Evolutionary conservation across 92 coral and sea anemone species (phyloP).

Genomic region (Virgularia gustaviana): DNA sequence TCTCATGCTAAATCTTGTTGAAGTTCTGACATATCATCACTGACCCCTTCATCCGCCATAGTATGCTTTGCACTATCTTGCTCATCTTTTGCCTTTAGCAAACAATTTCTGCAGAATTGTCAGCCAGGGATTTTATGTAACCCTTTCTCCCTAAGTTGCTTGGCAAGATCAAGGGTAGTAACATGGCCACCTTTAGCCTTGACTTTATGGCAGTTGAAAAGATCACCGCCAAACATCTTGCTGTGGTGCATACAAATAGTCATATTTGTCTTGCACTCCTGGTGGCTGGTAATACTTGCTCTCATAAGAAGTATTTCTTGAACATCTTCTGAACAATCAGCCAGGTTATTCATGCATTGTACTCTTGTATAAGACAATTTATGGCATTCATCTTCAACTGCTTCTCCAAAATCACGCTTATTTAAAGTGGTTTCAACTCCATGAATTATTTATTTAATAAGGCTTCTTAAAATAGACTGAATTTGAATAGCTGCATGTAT

Average conservation of each 20-base stretch:
- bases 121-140: not conserved
- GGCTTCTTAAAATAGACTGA: no score
- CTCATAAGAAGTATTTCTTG: conserved; percentile 5
- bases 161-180: conserved; percentile 14
- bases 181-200: conserved; percentile 23
- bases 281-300: not conserved
- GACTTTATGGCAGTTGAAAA: conserved; percentile 7
- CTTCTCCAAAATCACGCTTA: not conserved
- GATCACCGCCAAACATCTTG: not conserved
- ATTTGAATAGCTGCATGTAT: no score
- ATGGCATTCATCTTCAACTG: conserved; percentile 12
- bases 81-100: conserved; percentile 4
- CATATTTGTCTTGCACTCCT: no score
- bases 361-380: not conserved
- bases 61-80: not conserved
- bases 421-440: not conserved
- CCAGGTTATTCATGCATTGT: not conserved
- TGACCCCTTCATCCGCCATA: not conserved
- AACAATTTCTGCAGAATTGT: conserved; percentile 19
- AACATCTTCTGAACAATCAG: conserved; percentile 9
- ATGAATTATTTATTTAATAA: no score
- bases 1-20: conserved; percentile 11
- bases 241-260: conserved; percentile 1
- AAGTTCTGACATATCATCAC: not conserved
- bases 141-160: conserved; percentile 1